Evolutionary conservation across 1,140 invertebrate genomes (phyloP), one percentile per base, ranked within the genome.

Genomic region (Drosophila nigrodunni): DNA sequence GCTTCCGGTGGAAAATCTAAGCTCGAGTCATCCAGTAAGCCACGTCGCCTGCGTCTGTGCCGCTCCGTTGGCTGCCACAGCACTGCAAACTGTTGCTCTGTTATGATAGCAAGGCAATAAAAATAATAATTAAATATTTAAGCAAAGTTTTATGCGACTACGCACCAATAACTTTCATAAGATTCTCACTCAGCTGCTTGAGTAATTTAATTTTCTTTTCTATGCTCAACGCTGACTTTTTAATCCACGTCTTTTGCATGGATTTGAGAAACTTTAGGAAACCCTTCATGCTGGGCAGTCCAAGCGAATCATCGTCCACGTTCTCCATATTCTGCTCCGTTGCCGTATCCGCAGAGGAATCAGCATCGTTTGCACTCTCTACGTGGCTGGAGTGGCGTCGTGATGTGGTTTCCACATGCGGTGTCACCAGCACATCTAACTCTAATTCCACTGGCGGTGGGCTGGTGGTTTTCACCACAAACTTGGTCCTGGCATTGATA

Each of bases 1-100:
- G 95, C 95, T 93, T 97, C 96, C 0, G 96, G 96, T n/a, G 96
- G 96, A 89, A 97, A 96, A 66, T 95, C 95, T 59, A 96, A 93
- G 64, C 94, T 93, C 0, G 94, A 93, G 9, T 95, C 94, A 21
- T 92, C 80, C 87, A 87, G 68, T 87, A 78, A 46, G 62, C 86
- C 80, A 74, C 80, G 74, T 76, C 88, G 73, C 7, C 66, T 64
- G 7, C 90, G 75, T 68, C 73, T 71, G 77, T 86, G 70, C 54
- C 68, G 61, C 52, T 89, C 83, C 41, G 81, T 70, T 79, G 80
- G 81, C 49, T 77, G 76, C 88, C 87, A 91, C 43, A 93, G 65
- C 59, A 64, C 68, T 8, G 72, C 67, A 15, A 92, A 86, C 30
- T 86, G 78, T 68, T 92, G 55, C 60, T 92, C 91, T 92, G 49